Base-by-base conservation (phyloP, 2,797 vertebrate species). In the Ctenopoma multispine region DNA sequence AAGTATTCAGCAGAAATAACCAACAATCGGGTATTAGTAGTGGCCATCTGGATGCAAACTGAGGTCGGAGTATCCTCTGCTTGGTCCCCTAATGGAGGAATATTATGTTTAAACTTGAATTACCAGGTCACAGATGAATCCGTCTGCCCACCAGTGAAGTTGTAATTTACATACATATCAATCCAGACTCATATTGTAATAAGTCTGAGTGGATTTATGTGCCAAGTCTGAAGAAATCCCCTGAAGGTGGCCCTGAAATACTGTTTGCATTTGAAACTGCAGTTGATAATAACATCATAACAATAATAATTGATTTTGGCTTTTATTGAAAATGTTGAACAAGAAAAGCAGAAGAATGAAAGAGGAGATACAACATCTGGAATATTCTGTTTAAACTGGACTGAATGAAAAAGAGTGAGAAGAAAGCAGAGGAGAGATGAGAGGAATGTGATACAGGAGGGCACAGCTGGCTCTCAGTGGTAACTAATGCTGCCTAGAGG, bases 381-480 rank as follows among this genome's bases (percentile, higher is more conserved):
- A 21, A 58, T 10, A 54, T 59, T 65, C 24, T 13, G 23, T 41
- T 53, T n/a, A 41, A 48, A 66, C 50, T 47, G 23, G 49, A 64
- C 21, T 43, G 9, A 20, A 36, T 38, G 21, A 53, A 79, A 77
- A 63, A 29, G n/a, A 12, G 41, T 65, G 43, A 46, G 44, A 34
- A 73, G 17, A 75, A 55, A 54, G 44, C 14, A 21, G 65, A 67
- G 47, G n/a, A 31, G 54, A 72, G 69, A 71, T 61, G 40, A 76
- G 71, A 73, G 38, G 44, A 64, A 49, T 3, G 41, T 51, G 50
- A 65, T 47, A 58, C 69, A 63, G 65, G 53, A 74, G 71, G 57
- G 69, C 59, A 77, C 79, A 80, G 81, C 72, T 86, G 81, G 72
- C 38, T 77, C 41, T 76, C 74, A 64, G 68, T 74, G 61, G 72